These are phyloP conservation scores for Vombatus ursinus DNA, from an alignment of 2,113 vertebrate genomes.

Conservation along the genomic window DNA sequence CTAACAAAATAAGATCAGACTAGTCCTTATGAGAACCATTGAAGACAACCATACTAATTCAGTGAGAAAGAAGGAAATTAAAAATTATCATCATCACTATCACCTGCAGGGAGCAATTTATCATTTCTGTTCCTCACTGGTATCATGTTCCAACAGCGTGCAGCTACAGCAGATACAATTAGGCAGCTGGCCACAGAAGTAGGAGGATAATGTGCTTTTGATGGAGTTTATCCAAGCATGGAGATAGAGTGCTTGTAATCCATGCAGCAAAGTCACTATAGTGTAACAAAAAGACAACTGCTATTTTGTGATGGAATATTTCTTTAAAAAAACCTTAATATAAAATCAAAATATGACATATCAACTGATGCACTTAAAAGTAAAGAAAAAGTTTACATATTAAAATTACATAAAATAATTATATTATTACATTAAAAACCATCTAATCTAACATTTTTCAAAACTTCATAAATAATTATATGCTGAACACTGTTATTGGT, in stretches of 20 bases:
- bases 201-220: slow-evolving; percentile 97
- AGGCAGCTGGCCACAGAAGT: slow-evolving; percentile 89
- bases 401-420: slow-evolving; percentile 16
- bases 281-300: slow-evolving; percentile 77
- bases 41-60: slow-evolving; percentile 78
- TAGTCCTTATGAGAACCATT: slow-evolving; percentile 52
- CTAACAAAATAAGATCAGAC: slow-evolving; percentile 77
- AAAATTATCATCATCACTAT: slow-evolving; percentile 96
- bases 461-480: not conserved
- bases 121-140: slow-evolving; percentile 91
- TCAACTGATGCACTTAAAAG: slow-evolving; percentile 42
- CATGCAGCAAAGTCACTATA: slow-evolving; percentile 75
- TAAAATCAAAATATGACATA: slow-evolving; percentile 43
- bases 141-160: slow-evolving; percentile 92
- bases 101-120: slow-evolving; percentile 96
- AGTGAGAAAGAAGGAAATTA: slow-evolving; percentile 91
- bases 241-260: slow-evolving; percentile 91
- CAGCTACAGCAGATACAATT: slow-evolving; percentile 96
- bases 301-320: slow-evolving; percentile 68
- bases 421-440: not conserved
- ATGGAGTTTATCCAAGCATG: slow-evolving; percentile 98
- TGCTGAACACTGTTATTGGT: not conserved
- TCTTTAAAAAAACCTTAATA: slow-evolving; percentile 70
- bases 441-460: not conserved
- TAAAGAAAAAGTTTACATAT: slow-evolving; percentile 40